Conservation (phyloP, 1,140 invertebrate genomes). For the Drosophila fuyamai region DNA sequence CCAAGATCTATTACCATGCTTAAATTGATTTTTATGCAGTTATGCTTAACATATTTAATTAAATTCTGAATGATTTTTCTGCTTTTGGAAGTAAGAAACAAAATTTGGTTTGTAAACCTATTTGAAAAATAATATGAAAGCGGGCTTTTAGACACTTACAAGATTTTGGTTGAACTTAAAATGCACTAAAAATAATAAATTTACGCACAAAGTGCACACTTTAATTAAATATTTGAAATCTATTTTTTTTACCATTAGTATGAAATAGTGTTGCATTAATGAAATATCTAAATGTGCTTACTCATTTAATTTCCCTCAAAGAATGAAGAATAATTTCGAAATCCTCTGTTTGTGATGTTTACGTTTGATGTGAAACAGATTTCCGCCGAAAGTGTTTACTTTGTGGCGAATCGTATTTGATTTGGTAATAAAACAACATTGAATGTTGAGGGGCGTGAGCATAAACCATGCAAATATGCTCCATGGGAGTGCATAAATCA, state of each 20-base stretch:
- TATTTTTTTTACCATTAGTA: no score
- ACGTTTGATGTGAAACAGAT: slow-evolving; percentile 40
- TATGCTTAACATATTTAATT: slow-evolving; percentile 8
- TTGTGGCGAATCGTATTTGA: slow-evolving; percentile 57
- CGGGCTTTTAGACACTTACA: no score
- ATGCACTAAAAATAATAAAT: no score
- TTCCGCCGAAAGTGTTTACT: slow-evolving; percentile 32
- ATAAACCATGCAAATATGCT: slow-evolving; percentile 17
- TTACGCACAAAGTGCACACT: no score
- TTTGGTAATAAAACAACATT: slow-evolving; percentile 55
- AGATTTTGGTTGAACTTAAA: no score
- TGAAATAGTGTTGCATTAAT: no score
- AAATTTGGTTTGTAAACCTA: not conserved
- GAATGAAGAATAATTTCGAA: no score
- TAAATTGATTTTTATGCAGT: not conserved
- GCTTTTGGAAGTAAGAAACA: not conserved
- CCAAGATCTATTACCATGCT: slow-evolving; percentile 11
- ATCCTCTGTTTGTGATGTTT: not conserved
- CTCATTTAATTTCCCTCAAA: no score
- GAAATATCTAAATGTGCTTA: no score
- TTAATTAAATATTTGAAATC: no score
- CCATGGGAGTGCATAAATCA: slow-evolving; percentile 63
- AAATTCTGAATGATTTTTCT: not conserved
- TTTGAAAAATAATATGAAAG: no score
- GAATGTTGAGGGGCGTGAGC: slow-evolving; percentile 2